phyloP scores from a whole-genome alignment of 1,140 invertebrate genomes.

The Vanessa tameamea region DNA sequence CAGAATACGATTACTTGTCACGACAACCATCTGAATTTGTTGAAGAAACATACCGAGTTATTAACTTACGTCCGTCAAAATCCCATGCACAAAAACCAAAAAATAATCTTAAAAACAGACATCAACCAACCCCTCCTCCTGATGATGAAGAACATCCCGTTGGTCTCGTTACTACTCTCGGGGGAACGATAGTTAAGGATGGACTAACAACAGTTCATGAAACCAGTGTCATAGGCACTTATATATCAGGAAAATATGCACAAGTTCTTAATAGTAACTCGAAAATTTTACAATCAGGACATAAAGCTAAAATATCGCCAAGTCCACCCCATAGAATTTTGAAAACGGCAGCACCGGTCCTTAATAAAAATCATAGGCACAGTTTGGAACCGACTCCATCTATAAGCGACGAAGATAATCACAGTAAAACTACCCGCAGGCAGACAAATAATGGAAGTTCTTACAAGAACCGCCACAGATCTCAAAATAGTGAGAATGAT shows the following conservation, averaged over 20 bases:
- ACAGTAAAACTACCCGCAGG: constrained; percentile 80
- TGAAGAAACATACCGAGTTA: constrained; percentile 86
- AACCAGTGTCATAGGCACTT: constrained; percentile 93
- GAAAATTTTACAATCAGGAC: constrained; percentile 76
- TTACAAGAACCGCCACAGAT: constrained; percentile 76
- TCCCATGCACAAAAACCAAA: constrained; percentile 72
- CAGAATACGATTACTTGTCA: constrained; percentile 91
- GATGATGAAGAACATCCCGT: constrained; percentile 85
- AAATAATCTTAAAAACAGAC: constrained; percentile 71
- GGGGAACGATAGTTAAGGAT: constrained; percentile 90
- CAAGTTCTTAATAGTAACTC: constrained; percentile 90
- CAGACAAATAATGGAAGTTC: constrained; percentile 69
- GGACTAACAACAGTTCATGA: constrained; percentile 92
- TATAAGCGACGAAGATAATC: constrained; percentile 82
- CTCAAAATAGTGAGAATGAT: constrained; percentile 64
- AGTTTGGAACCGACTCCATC: constrained; percentile 84
- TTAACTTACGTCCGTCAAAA: constrained; percentile 81
- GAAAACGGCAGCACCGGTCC: constrained; percentile 86
- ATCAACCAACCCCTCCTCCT: constrained; percentile 66
- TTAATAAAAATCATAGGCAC: constrained; percentile 78
- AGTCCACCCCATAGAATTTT: constrained; percentile 85
- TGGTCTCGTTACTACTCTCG: constrained; percentile 89
- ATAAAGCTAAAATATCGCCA: constrained; percentile 83
- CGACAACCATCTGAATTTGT: constrained; percentile 90
- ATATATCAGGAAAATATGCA: constrained; percentile 93